These are phyloP conservation scores for Melipona beecheii DNA, from an alignment of 2,888 invertebrate genomes.

Conservation along the genomic window DNA sequence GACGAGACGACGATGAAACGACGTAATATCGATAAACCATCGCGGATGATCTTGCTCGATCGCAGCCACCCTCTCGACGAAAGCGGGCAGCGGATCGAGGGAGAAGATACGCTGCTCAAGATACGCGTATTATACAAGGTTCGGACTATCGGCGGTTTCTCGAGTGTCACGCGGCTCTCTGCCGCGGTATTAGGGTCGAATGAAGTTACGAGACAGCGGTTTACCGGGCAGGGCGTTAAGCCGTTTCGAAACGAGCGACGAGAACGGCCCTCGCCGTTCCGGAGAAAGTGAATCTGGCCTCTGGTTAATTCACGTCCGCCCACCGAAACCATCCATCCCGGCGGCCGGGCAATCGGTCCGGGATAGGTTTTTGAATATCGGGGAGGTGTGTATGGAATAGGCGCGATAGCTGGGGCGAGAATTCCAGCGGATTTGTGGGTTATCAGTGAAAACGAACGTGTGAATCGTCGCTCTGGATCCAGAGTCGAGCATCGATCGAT, in stretches of 20 bases:
- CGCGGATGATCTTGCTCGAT: slow-evolving; percentile 54
- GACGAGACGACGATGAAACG: background rate
- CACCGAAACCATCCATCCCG: background rate
- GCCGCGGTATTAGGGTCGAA: slow-evolving; percentile 66
- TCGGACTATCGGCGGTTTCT: slow-evolving; percentile 45
- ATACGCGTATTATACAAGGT: slow-evolving; percentile 40
- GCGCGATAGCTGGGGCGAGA: background rate
- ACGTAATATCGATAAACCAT: slow-evolving; percentile 66
- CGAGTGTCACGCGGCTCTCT: slow-evolving; percentile 46
- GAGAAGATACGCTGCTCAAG: slow-evolving; percentile 50
- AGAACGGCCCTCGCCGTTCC: slow-evolving; percentile 28
- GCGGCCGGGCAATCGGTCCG: background rate
- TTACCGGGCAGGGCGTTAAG: slow-evolving; percentile 57
- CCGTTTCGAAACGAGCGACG: slow-evolving; percentile 52
- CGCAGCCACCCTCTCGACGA: slow-evolving; percentile 30
- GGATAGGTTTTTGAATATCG: background rate
- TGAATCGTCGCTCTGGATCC: no score
- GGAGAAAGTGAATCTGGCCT: slow-evolving; percentile 59
- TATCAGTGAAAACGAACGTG: background rate
- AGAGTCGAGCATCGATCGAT: no score
- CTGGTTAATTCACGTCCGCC: slow-evolving; percentile 16
- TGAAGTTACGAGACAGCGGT: slow-evolving; percentile 72
- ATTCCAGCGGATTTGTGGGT: slow-evolving; percentile 4
- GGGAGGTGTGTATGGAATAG: background rate
- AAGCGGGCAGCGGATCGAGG: background rate